Percentiles rank a stretch among this genome's conserved stretches.
These are phyloP conservation scores for Phrynocephalus versicolor DNA, from an alignment of 2,113 vertebrate species.

Conservation along the genomic window DNA sequence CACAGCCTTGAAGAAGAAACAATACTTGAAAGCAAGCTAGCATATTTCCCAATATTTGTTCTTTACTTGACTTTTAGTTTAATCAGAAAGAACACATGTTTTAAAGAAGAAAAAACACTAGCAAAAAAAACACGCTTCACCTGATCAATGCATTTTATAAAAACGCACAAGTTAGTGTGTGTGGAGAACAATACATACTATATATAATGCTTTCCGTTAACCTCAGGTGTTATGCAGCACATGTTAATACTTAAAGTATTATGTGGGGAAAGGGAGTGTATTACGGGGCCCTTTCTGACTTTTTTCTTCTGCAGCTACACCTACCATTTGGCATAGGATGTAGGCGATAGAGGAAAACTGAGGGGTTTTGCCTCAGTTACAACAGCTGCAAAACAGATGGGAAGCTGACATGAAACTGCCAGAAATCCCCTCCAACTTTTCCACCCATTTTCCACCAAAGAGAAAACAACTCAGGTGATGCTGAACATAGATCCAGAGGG, in stretches of 20 bases:
- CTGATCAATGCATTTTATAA: slow-evolving; percentile 64
- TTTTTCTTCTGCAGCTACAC: slow-evolving; percentile 68
- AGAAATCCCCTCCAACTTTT: slow-evolving; percentile 68
- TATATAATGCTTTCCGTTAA: slow-evolving; percentile 64
- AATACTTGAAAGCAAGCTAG: slow-evolving; percentile 60
- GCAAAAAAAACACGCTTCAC: slow-evolving; percentile 56
- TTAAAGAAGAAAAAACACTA: slow-evolving; percentile 52
- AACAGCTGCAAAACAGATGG: slow-evolving; percentile 82
- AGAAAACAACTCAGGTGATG: slow-evolving; percentile 61
- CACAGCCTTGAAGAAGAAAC: slow-evolving; percentile 57
- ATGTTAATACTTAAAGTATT: slow-evolving; percentile 71
- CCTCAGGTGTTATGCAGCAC: slow-evolving; percentile 64
- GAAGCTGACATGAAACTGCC: slow-evolving; percentile 66
- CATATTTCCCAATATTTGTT: slow-evolving; percentile 61
- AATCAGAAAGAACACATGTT: slow-evolving; percentile 65
- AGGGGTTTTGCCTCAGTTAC: slow-evolving; percentile 66
- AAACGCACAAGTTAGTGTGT: slow-evolving; percentile 40
- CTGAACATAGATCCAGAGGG: slow-evolving; percentile 41
- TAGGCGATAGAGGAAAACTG: slow-evolving; percentile 68
- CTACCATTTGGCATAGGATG: slow-evolving; percentile 74
- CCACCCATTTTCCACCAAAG: slow-evolving; percentile 75
- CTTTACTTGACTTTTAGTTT: slow-evolving; percentile 65
- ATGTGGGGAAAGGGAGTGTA: slow-evolving; percentile 58
- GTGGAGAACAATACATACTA: slow-evolving; percentile 30
- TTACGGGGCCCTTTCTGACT: slow-evolving; percentile 54